Base-by-base conservation (phyloP, 2,797 vertebrate species). In the Sebastes oblongus region DNA sequence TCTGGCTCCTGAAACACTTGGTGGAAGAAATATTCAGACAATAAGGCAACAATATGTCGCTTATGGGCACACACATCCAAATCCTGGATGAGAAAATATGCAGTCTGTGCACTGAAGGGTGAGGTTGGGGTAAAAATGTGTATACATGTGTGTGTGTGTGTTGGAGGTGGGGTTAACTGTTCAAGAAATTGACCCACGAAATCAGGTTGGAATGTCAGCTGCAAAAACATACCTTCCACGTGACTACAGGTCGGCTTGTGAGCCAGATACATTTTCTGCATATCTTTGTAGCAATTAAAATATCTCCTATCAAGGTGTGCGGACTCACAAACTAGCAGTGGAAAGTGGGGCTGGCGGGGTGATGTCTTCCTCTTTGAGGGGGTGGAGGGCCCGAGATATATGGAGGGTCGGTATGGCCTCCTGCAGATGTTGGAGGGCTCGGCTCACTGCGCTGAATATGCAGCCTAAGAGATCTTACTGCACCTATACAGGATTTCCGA, bases 141-240 rank as follows among this genome's bases (percentile, higher is more conserved):
- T 73, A 71, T 82, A 71, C 58, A n/a, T 72, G 71, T 68, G 50
- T 55, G 61, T 74, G 75, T 75, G 75, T 62, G 70, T 77, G 69
- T 58, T 67, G 72, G 74, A 76, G 83, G 90, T 75, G 86, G 87
- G 67, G 85, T 88, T 87, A 78, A 84, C 80, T 76, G 82, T 89
- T 90, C 58, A 92, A 92, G 90, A 94, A 93, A 93, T 81, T 87
- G 90, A 91, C 89, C 87, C 78, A 86, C 93, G 88, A 94, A 94
- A 93, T 95, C 88, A 87, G 86, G 85, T 87, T 95, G 93, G 94
- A 95, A 94, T 93, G 79, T 93, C 90, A 95, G 94, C 94, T 93
- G 93, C 86, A 89, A 93, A 94, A 96, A 95, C 95, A 95, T 95
- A 93, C 91, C 87, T 90, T 94, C 80, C 89, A 82, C 87, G 92